Percentiles rank a stretch among this genome's conserved stretches.
Evolutionary conservation across 2,113 vertebrate genomes (phyloP).

Genomic region (Gymnarchus niloticus): DNA sequence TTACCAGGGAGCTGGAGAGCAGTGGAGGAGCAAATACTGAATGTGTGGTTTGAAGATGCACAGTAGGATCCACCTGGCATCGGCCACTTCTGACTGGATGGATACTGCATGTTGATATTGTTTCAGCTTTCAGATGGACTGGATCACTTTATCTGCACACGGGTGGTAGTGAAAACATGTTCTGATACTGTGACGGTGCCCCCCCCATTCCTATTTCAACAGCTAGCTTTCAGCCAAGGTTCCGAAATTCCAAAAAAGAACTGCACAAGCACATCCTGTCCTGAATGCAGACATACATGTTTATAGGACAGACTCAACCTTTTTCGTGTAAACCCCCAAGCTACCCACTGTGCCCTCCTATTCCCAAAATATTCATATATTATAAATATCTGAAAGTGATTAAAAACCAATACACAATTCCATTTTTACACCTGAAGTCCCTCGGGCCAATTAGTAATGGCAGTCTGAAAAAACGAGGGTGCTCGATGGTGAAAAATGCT

Average conservation of each 20-base stretch:
- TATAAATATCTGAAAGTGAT: no score
- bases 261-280: neutral
- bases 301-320: no score
- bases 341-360: no score
- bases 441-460: neutral
- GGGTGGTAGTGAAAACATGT: neutral
- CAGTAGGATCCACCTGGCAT: neutral
- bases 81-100: neutral
- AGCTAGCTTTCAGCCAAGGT: neutral
- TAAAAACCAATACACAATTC: neutral
- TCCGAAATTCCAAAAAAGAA: neutral
- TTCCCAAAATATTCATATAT: no score
- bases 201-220: no score
- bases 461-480: neutral
- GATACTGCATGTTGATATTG: neutral
- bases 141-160: neutral
- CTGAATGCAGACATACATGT: neutral
- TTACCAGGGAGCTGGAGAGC: neutral
- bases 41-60: neutral
- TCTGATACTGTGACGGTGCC: neutral
- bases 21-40: neutral
- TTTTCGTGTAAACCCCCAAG: no score
- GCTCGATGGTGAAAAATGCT: neutral
- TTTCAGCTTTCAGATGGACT: neutral
- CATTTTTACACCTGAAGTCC: neutral